Conservation (phyloP, 2,888 invertebrate species). For the Steromphala cineraria region DNA sequence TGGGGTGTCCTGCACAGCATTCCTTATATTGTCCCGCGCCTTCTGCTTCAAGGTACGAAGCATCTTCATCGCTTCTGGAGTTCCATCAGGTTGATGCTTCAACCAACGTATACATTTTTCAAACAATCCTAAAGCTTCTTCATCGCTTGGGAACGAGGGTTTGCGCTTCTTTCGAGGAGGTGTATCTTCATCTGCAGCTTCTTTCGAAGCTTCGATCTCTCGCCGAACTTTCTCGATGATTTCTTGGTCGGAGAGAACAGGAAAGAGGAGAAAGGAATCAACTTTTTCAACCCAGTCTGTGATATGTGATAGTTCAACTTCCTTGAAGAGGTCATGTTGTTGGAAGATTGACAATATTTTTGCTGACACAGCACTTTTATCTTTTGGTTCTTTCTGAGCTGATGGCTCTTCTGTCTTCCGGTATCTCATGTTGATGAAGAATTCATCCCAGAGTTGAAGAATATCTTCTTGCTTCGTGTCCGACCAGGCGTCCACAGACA, state of each 20-base stretch:
- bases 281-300: slow-evolving; percentile 7
- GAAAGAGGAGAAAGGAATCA: neutral
- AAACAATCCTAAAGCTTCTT: neutral
- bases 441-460: neutral
- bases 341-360: neutral
- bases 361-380: neutral
- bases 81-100: neutral
- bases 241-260: neutral
- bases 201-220: neutral
- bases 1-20: no score
- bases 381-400: neutral
- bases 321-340: neutral
- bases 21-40: neutral
- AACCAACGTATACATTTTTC: slow-evolving; percentile 8
- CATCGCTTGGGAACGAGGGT: neutral
- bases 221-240: neutral
- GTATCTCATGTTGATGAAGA: neutral
- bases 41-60: neutral
- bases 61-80: neutral
- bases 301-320: neutral
- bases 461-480: neutral
- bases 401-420: neutral
- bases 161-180: neutral
- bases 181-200: neutral
- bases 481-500: neutral